Percentiles rank a stretch among this genome's conserved stretches.
phyloP scores from a whole-genome alignment of 1,140 invertebrate genomes.

The Antheraea pernyi region DNA sequence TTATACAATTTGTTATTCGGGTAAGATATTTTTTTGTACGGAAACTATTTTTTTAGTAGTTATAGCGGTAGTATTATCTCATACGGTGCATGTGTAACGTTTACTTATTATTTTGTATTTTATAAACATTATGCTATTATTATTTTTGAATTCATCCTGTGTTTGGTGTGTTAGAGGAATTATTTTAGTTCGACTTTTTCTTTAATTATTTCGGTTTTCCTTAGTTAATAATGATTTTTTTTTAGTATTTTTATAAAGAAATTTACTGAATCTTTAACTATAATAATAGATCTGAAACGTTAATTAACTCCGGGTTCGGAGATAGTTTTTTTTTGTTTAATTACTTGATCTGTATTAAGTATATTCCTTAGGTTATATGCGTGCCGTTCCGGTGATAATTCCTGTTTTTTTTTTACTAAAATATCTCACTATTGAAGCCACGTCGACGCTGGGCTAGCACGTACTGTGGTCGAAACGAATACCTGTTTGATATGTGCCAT shows the following conservation, averaged over 20 bases:
- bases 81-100: conserved; percentile 77
- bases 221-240: conserved; percentile 71
- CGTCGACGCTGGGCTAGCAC: conserved; percentile 37
- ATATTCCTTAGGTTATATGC: conserved; percentile 48
- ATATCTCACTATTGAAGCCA: conserved; percentile 57
- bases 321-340: conserved; percentile 38
- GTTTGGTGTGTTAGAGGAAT: conserved; percentile 78
- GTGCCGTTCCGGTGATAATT: conserved; percentile 66
- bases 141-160: conserved; percentile 66
- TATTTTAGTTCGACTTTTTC: conserved; percentile 73
- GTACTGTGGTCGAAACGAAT: conserved; percentile 29
- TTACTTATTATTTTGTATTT: conserved; percentile 67
- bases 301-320: conserved; percentile 34
- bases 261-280: conserved; percentile 74
- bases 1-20: conserved; percentile 75
- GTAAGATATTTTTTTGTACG: conserved; percentile 77
- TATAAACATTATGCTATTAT: conserved; percentile 73
- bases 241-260: conserved; percentile 42
- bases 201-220: conserved; percentile 63
- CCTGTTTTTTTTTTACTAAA: conserved; percentile 40
- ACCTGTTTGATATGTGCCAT: conserved; percentile 75
- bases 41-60: conserved; percentile 53
- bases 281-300: conserved; percentile 67
- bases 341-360: conserved; percentile 71
- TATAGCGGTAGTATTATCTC: conserved; percentile 63